These are phyloP conservation scores for Brotogeris chrysoptera DNA, from an alignment of 2,797 vertebrate species.

Conservation along the genomic window DNA sequence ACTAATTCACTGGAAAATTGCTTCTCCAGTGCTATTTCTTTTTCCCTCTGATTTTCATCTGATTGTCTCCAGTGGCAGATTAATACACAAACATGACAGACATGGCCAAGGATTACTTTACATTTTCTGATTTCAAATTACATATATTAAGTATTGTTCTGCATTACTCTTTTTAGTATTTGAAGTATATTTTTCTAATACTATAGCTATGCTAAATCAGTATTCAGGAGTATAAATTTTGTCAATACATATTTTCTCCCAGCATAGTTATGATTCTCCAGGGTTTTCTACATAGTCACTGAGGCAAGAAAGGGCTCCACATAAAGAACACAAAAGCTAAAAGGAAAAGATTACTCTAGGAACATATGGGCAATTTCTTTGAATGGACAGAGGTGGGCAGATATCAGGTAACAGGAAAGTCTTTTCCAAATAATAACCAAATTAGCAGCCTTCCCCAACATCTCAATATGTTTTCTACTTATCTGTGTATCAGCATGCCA, in stretches of 20 bases:
- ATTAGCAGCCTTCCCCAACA: not conserved
- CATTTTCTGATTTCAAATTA: not conserved
- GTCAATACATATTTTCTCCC: not conserved
- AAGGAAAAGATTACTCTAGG: not conserved
- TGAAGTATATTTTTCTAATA: not conserved
- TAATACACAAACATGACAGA: not conserved
- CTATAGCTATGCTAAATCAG: not conserved
- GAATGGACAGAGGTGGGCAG: not conserved
- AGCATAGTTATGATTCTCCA: not conserved
- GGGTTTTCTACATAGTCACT: not conserved
- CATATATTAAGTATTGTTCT: not conserved
- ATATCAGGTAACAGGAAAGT: not conserved
- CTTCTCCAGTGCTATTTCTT: not conserved
- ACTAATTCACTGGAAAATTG: conserved; percentile 44
- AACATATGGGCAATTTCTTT: not conserved
- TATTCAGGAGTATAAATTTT: not conserved
- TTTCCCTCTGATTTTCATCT: not conserved
- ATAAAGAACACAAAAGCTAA: not conserved
- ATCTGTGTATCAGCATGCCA: not conserved
- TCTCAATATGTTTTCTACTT: not conserved
- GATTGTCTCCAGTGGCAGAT: not conserved
- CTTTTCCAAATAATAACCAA: not conserved
- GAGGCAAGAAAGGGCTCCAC: not conserved
- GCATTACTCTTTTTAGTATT: not conserved
- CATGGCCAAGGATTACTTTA: not conserved